Evolutionary conservation across 2,888 invertebrate genomes (phyloP), one percentile per base, ranked within the genome.

Genomic region (Frankliniella fusca): DNA sequence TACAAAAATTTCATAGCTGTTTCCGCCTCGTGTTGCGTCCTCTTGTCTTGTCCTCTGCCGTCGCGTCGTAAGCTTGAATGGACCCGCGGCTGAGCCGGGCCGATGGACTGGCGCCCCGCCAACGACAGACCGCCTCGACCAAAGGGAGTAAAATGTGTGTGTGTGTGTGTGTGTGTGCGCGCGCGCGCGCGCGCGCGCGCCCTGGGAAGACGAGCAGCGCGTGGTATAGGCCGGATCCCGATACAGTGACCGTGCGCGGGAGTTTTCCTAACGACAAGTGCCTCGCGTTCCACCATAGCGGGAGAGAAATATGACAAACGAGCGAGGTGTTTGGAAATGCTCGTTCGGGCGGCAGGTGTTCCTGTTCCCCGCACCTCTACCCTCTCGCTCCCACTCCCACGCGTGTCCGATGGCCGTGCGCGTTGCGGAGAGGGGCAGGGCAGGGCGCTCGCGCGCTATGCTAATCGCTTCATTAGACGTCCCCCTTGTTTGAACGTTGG

Each of bases 401-500:
- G 18, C 38, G 38, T 38, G 38, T 38, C 38, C 38, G 38, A 38
- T 38, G 38, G 3, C 38, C 38, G 38, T 5, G 38, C 38, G n/a
- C n/a, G n/a, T n/a, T n/a, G n/a, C n/a, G 9, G 50, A 54, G 15
- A 54, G 54, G 10, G 54, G 15, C 54, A 12, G 54, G 15, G 15
- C 54, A 15, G 54, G 54, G 54, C 20, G 54, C 54, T 15, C 20
- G 54, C 20, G 54, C 27, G 23, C 70, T 76, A 76, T 76, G 70
- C 70, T 76, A 76, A 76, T 76, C 70, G 70, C 70, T 76, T 76
- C 70, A 76, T 76, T 76, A 61, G 61, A 61, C 61, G n/a, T 38
- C 38, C 38, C 38, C 38, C 38, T 38, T 38, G 38, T 38, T 38
- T 38, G 38, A 38, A 38, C 38, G 38, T 38, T 38, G 5, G 38